These are phyloP conservation scores for Semicossyphus pulcher DNA, from an alignment of 2,113 vertebrate species.

Conservation along the genomic window DNA sequence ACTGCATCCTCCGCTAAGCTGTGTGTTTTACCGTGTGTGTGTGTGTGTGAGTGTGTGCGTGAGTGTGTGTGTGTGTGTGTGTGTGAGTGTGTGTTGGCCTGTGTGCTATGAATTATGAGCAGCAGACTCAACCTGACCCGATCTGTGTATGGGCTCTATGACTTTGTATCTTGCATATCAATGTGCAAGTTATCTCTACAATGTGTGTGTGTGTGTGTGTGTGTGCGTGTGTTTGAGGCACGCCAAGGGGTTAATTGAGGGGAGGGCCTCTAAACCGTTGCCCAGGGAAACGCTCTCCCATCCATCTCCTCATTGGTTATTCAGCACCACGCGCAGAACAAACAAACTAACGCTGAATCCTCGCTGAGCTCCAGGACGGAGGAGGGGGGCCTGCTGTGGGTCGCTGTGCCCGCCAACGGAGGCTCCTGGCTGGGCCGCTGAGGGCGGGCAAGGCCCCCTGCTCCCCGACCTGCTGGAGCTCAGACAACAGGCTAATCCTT, in stretches of 20 bases:
- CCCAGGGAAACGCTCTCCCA: constrained; percentile 51
- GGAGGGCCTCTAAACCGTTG: constrained; percentile 72
- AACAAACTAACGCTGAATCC: constrained; percentile 28
- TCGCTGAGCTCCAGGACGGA: constrained; percentile 36
- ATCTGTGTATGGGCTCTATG: constrained; percentile 51
- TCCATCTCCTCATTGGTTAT: constrained; percentile 65
- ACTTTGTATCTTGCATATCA: constrained; percentile 75
- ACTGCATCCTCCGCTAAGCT: constrained; percentile 67
- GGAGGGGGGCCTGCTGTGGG: neutral
- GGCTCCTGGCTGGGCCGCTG: constrained; percentile 37
- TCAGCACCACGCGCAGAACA: constrained; percentile 42
- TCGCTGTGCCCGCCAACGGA: constrained; percentile 25
- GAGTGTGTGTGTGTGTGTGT: constrained; percentile 28
- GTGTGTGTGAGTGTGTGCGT: constrained; percentile 25
- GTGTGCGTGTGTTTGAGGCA: constrained; percentile 10
- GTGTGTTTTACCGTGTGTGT: constrained; percentile 33
- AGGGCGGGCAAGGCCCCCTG: constrained; percentile 39
- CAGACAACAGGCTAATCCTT: constrained; percentile 78
- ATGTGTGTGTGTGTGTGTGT: constrained; percentile 18
- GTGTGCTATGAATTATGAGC: constrained; percentile 70
- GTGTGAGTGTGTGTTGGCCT: constrained; percentile 24
- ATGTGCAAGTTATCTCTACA: constrained; percentile 57
- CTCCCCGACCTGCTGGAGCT: constrained; percentile 69
- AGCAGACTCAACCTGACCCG: constrained; percentile 62
- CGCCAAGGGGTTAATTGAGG: constrained; percentile 79